Evolutionary conservation across 2,113 vertebrate species (phyloP).

Genomic region (Pelmatolapia mariae): DNA sequence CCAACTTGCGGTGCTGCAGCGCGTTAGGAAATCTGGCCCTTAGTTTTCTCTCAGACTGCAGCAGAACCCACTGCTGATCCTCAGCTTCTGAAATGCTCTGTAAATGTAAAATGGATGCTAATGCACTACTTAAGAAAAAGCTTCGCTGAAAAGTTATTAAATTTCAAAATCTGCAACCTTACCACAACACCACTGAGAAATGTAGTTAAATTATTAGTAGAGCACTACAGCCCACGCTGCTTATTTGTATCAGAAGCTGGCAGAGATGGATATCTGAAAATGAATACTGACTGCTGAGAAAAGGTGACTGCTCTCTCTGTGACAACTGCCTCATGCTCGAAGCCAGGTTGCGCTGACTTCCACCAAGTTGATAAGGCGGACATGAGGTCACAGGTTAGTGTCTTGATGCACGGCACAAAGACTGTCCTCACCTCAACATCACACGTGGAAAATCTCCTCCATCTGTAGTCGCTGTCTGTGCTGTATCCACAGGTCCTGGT

Average conservation of each 20-base stretch:
- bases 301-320: neutral
- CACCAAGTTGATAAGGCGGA: neutral
- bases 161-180: neutral
- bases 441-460: neutral
- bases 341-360: neutral
- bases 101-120: neutral
- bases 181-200: neutral
- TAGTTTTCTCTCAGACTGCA: neutral
- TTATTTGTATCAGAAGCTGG: neutral
- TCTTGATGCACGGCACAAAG: neutral
- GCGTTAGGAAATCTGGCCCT: neutral
- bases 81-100: neutral
- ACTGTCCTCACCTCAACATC: neutral
- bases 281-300: neutral
- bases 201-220: neutral
- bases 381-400: neutral
- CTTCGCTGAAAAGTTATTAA: neutral
- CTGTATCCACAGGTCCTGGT: conserved; percentile 6
- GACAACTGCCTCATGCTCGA: neutral
- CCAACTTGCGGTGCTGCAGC: neutral
- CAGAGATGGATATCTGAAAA: neutral
- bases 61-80: neutral
- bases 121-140: neutral
- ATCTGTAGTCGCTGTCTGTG: neutral
- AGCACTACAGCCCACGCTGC: neutral